These are phyloP conservation scores for Thalassophryne amazonica DNA, from an alignment of 2,797 vertebrate species.

Conservation along the genomic window DNA sequence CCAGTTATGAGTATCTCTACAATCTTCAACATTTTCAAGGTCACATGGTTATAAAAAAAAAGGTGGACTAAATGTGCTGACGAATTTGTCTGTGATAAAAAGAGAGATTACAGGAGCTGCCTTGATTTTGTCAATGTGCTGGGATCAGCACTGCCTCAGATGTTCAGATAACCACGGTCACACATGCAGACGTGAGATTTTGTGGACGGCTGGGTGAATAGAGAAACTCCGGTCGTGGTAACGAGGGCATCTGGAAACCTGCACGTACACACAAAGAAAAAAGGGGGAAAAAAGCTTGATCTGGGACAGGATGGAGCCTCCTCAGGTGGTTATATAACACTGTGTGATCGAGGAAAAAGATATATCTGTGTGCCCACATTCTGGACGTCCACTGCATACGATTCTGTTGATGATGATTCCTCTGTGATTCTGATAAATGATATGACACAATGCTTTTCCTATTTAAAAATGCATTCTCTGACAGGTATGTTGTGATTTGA, in stretches of 20 bases:
- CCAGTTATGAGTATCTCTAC: too few relatives aligned
- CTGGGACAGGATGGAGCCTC: conserved; percentile 39
- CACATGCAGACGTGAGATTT: conserved; percentile 60
- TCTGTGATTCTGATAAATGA: neutral
- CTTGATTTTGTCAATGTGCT: conserved; percentile 19
- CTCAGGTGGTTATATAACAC: conserved; percentile 30
- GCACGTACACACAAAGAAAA: conserved; percentile 66
- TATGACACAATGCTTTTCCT: too few relatives aligned
- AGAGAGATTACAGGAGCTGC: too few relatives aligned
- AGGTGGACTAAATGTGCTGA: too few relatives aligned
- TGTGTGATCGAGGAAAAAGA: conserved; percentile 40
- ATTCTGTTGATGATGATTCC: neutral
- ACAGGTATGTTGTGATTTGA: too few relatives aligned
- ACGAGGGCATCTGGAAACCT: conserved; percentile 47
- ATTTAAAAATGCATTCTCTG: too few relatives aligned
- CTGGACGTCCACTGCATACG: neutral
- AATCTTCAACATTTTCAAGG: too few relatives aligned
- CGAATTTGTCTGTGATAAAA: too few relatives aligned
- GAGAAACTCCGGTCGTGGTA: conserved; percentile 36
- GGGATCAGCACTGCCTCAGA: too few relatives aligned
- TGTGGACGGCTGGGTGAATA: conserved; percentile 54
- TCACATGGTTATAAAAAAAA: too few relatives aligned
- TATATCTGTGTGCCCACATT: neutral
- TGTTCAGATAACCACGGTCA: neutral
- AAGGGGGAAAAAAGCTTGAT: conserved; percentile 48